A percentile compares a stretch with the other conserved stretches of the same genome.
These are phyloP conservation scores for Hipparchia sbordonii DNA, from an alignment of 2,888 invertebrate genomes.

Conservation along the genomic window DNA sequence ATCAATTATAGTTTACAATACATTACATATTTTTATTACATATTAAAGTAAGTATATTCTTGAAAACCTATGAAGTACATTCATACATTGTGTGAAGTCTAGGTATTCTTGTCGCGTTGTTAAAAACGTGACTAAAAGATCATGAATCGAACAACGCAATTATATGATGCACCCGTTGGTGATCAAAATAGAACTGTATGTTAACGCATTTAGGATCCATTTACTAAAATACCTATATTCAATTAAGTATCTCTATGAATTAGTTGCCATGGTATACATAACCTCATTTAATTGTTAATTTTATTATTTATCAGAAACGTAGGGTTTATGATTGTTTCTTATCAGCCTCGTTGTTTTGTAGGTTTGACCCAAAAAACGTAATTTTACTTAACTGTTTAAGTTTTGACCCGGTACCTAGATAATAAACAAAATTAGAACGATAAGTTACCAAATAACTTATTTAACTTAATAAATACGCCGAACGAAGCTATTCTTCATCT, in stretches of 20 bases:
- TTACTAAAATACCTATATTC: background rate
- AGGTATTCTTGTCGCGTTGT: too few species aligned
- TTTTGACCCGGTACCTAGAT: too few species aligned
- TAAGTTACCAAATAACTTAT: too few species aligned
- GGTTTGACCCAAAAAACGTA: background rate
- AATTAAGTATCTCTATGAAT: background rate
- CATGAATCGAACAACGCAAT: background rate
- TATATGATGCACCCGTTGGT: background rate
- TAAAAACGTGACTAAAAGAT: background rate
- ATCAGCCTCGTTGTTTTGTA: background rate
- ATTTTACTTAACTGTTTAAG: too few species aligned
- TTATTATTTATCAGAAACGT: background rate
- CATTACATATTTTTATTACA: too few species aligned
- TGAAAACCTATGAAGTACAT: too few species aligned
- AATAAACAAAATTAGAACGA: too few species aligned
- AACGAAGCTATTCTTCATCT: too few species aligned
- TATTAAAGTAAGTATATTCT: too few species aligned
- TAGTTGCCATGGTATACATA: background rate
- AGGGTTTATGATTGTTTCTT: background rate
- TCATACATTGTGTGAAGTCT: too few species aligned
- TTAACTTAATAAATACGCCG: too few species aligned
- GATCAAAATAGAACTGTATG: background rate
- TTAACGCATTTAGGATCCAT: background rate
- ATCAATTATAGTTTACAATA: too few species aligned
- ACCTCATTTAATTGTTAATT: background rate